phyloP scores from a whole-genome alignment of 53 echinoderm and acorn worm species.

The Hippasteria phrygiana region DNA sequence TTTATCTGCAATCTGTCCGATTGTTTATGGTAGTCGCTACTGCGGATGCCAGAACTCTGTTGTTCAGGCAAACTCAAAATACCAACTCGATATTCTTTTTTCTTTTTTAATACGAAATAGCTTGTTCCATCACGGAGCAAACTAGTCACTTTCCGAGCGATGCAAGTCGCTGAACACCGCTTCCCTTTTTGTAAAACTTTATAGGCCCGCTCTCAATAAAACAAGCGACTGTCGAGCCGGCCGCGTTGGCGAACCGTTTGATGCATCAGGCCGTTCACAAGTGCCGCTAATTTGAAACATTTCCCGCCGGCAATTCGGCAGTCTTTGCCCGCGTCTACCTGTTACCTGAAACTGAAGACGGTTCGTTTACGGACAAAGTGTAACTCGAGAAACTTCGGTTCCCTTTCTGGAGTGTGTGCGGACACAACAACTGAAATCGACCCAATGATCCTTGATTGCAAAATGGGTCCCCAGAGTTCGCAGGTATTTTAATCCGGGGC shows the following conservation, averaged over 20 bases:
- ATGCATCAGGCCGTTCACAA: slow-evolving; percentile 1
- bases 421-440: slow-evolving; percentile 31
- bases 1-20: too few species aligned
- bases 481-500: slow-evolving; percentile 33
- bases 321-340: slow-evolving; percentile 16
- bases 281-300: slow-evolving; percentile 52
- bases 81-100: too few species aligned
- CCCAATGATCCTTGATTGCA: slow-evolving; percentile 37
- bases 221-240: background rate
- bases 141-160: background rate
- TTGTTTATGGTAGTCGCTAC: too few species aligned
- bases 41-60: too few species aligned
- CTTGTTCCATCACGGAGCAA: background rate
- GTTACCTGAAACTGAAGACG: slow-evolving; percentile 31
- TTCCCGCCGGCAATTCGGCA: slow-evolving; percentile 20
- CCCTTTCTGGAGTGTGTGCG: background rate
- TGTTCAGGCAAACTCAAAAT: too few species aligned
- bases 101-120: background rate
- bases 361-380: background rate
- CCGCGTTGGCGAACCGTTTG: background rate
- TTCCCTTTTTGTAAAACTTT: background rate
- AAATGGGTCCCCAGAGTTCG: slow-evolving; percentile 28
- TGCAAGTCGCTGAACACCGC: background rate
- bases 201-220: background rate
- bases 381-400: slow-evolving; percentile 38